A percentile compares a stretch with the other conserved stretches of the same genome.
Evolutionary conservation across 2,888 invertebrate genomes (phyloP).

Genomic region (Eupithecia tripunctaria): DNA sequence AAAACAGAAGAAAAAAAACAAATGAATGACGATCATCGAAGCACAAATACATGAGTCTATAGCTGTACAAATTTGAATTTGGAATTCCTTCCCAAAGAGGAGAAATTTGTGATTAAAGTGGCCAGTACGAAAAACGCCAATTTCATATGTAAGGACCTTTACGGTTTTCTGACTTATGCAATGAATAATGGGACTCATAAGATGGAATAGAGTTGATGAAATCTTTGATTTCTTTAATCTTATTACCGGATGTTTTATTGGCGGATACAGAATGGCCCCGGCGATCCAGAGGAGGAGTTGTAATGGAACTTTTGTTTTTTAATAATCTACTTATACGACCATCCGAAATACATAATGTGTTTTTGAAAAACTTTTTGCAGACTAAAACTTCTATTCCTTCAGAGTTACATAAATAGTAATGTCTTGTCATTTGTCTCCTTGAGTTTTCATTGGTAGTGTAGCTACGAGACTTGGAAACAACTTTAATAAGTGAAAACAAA

Average conservation of each 20-base stretch:
- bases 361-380: constrained; percentile 17
- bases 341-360: constrained; percentile 25
- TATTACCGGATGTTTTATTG: constrained; percentile 24
- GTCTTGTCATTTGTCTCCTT: constrained; percentile 23
- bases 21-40: no score
- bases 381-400: constrained; percentile 29
- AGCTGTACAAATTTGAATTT: no score
- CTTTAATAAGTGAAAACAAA: constrained; percentile 14
- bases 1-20: no score
- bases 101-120: no score
- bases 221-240: constrained; percentile 27
- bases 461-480: constrained; percentile 18
- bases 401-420: constrained; percentile 25
- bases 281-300: constrained; percentile 25
- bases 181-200: constrained; percentile 30
- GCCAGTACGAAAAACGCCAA: no score
- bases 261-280: constrained; percentile 13
- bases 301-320: constrained; percentile 24
- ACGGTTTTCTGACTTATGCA: constrained; percentile 28
- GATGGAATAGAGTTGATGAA: constrained; percentile 28
- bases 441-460: constrained; percentile 19
- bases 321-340: constrained; percentile 26
- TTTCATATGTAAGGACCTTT: no score
- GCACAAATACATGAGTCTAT: no score
- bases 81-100: no score